phyloP scores from a whole-genome alignment of 2,888 invertebrate genomes.

The Drosophila eohydei region DNA sequence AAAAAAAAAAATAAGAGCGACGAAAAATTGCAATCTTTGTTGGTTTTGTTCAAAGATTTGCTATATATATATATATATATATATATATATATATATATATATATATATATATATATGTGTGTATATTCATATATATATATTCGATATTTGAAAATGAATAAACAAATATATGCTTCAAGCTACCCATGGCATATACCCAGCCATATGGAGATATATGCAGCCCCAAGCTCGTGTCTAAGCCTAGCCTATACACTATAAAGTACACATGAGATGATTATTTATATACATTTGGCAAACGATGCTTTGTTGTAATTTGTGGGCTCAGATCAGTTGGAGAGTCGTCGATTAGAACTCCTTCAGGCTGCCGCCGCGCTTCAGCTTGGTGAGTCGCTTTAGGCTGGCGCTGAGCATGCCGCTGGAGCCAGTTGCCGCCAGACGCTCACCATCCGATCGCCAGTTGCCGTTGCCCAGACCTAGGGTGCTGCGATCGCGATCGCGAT shows the following conservation, averaged over 20 bases:
- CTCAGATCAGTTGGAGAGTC: conserved; percentile 12
- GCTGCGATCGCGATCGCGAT: conserved; percentile 63
- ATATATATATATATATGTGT: conserved; percentile 22
- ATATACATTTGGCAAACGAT: conserved; percentile 43
- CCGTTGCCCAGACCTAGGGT: conserved; percentile 24
- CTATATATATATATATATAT: conserved; percentile 24
- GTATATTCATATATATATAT: conserved; percentile 21
- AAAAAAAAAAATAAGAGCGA: conserved; percentile 12
- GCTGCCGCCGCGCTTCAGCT: conserved; percentile 80
- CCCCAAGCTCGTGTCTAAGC: conserved; percentile 1
- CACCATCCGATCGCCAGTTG: conserved; percentile 19
- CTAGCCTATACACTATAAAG: conserved; percentile 36
- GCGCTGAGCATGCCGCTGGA: conserved; percentile 53
- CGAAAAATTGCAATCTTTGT: conserved; percentile 18
- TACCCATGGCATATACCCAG: conserved; percentile 12
- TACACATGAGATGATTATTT: conserved; percentile 28
- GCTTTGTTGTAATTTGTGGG: conserved; percentile 3
- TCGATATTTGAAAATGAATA: conserved; percentile 29
- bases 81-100: conserved; percentile 15
- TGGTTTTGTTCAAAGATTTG: conserved; percentile 32
- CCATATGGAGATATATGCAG: background rate
- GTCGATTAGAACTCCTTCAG: conserved; percentile 75
- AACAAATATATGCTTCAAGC: conserved; percentile 15
- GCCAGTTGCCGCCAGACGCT: conserved; percentile 1
- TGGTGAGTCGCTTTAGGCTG: conserved; percentile 74